phyloP scores from a whole-genome alignment of 2,113 vertebrate genomes.

The Malurus cyaneus region DNA sequence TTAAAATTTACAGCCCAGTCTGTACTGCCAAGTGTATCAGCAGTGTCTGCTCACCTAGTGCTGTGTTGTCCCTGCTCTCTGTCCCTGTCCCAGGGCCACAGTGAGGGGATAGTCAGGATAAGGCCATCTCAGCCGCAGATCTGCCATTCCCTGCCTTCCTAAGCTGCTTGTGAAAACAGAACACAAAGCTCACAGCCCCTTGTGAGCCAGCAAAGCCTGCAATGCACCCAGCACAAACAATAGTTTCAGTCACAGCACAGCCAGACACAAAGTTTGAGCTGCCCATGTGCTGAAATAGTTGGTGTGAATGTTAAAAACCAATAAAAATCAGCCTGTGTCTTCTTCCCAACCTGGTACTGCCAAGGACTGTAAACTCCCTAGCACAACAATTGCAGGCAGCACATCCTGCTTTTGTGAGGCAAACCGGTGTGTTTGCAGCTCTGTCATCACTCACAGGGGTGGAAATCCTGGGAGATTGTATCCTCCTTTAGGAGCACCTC shows the following conservation, averaged over 20 bases:
- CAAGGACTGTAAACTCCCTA: not conserved
- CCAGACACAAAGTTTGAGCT: not conserved
- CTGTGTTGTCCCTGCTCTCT: not conserved
- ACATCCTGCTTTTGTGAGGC: not conserved
- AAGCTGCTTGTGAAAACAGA: not conserved
- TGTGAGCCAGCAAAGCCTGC: not conserved
- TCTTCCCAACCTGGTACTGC: not conserved
- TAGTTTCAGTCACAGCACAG: not conserved
- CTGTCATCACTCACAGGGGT: not conserved
- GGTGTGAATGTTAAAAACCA: not conserved
- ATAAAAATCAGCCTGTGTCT: not conserved
- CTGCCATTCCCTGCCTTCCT: not conserved
- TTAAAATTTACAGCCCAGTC: not conserved
- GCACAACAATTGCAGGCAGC: not conserved
- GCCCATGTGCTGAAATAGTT: not conserved
- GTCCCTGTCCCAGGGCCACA: rapidly evolving
- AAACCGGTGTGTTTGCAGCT: not conserved
- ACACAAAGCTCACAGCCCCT: not conserved
- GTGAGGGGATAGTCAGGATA: not conserved
- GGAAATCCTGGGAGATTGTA: not conserved
- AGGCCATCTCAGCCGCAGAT: not conserved
- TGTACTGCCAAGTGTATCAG: not conserved
- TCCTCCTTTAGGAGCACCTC: not conserved
- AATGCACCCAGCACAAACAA: not conserved
- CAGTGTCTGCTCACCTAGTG: rapidly evolving